Conservation (phyloP, 2,797 vertebrate species). For the Limnodromus scolopaceus region DNA sequence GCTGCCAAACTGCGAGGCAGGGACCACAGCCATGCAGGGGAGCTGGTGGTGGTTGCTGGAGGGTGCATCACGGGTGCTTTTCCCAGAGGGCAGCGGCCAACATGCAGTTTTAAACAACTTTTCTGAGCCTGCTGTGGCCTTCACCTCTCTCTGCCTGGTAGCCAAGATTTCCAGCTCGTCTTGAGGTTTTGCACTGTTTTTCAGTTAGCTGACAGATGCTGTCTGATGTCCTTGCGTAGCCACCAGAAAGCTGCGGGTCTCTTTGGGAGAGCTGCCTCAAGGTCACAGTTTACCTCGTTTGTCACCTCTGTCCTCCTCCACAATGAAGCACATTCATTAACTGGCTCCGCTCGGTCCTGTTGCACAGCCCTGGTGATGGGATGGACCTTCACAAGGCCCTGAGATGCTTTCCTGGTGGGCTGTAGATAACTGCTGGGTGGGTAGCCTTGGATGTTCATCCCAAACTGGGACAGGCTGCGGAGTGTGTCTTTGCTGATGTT, state of each 20-base stretch:
- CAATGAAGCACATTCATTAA: rapidly evolving
- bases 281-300: rapidly evolving
- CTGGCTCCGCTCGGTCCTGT: rapidly evolving
- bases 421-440: background rate
- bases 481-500: rapidly evolving
- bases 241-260: background rate
- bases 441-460: background rate
- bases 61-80: rapidly evolving
- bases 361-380: background rate
- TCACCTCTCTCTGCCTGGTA: background rate
- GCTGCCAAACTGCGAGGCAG: rapidly evolving
- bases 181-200: background rate
- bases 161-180: background rate
- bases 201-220: rapidly evolving
- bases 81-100: background rate
- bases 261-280: background rate
- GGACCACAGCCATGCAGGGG: rapidly evolving
- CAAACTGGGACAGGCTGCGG: rapidly evolving
- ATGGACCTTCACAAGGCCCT: background rate
- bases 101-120: rapidly evolving
- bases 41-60: background rate
- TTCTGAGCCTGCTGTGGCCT: background rate
- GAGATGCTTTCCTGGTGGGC: background rate
- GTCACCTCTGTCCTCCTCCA: rapidly evolving
- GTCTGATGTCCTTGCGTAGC: background rate